These are phyloP conservation scores for Cebidichthys violaceus DNA, from an alignment of 2,113 vertebrate genomes.

Conservation along the genomic window DNA sequence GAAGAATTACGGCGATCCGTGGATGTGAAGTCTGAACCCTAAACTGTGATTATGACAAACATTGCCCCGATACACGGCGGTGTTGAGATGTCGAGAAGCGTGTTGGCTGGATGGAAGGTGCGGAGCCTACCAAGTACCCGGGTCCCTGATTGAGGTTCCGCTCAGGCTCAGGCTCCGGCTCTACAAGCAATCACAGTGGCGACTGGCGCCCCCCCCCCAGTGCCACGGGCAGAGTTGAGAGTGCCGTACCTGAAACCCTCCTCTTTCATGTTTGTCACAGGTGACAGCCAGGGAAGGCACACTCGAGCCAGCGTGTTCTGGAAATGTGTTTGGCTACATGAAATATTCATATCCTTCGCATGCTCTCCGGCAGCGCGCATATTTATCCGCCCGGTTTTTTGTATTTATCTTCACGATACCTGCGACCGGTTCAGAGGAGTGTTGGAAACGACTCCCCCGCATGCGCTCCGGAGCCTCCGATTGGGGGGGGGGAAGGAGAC, in stretches of 20 bases:
- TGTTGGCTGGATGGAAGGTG: constrained; percentile 37
- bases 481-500: constrained; percentile 23
- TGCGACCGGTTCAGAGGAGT: constrained; percentile 26
- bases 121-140: constrained; percentile 51
- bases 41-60: constrained; percentile 38
- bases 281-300: constrained; percentile 59
- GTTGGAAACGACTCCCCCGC: constrained; percentile 32
- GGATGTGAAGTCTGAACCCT: background rate
- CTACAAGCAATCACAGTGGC: constrained; percentile 73
- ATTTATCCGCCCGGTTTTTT: constrained; percentile 61
- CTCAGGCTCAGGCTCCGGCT: constrained; percentile 67
- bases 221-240: constrained; percentile 63
- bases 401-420: constrained; percentile 47
- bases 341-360: constrained; percentile 76
- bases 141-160: constrained; percentile 74
- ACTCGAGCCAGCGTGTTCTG: constrained; percentile 49
- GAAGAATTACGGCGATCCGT: no score
- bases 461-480: constrained; percentile 26
- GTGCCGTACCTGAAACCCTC: constrained; percentile 62
- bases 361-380: constrained; percentile 53
- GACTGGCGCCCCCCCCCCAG: constrained; percentile 14
- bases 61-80: constrained; percentile 1
- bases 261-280: constrained; percentile 73
- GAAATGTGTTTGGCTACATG: constrained; percentile 76
- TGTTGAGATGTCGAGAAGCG: constrained; percentile 26